phyloP scores from a whole-genome alignment of 2,113 vertebrate genomes.

The Pseudorectes ferrugineus region DNA sequence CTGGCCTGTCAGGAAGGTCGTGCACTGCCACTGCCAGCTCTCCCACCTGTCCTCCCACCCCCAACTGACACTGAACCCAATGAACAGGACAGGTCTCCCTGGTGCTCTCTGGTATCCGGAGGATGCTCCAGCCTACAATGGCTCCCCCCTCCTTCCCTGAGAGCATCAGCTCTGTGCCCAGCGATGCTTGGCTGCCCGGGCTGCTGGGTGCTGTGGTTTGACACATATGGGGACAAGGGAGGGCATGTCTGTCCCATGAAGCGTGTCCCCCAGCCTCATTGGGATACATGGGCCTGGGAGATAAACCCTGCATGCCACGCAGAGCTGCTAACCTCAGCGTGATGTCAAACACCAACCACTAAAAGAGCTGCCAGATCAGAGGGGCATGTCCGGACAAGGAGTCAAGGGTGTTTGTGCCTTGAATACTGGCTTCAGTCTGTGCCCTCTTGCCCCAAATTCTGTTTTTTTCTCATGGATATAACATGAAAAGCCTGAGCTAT shows the following conservation, averaged over 20 bases:
- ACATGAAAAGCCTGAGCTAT: neutral
- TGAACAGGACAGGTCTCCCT: neutral
- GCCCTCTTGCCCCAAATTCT: neutral
- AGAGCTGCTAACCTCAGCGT: neutral
- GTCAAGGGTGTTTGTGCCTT: neutral
- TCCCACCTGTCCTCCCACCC: neutral
- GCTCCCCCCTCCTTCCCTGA: neutral
- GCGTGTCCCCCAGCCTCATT: neutral
- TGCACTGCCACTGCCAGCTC: neutral
- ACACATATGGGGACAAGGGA: neutral
- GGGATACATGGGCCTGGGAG: neutral
- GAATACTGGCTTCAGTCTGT: neutral
- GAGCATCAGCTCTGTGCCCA: neutral
- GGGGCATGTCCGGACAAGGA: rapidly evolving
- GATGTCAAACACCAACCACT: neutral
- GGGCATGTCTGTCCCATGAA: neutral
- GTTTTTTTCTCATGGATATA: neutral
- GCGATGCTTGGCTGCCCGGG: neutral
- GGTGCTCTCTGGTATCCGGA: neutral
- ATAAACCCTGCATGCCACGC: neutral
- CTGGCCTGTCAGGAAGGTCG: rapidly evolving
- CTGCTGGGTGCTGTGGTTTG: neutral
- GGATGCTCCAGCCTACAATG: neutral
- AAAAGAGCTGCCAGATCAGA: neutral
- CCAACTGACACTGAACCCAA: rapidly evolving